These are phyloP conservation scores for Cervus canadensis DNA, from an alignment of 2,113 vertebrate genomes.

Conservation along the genomic window DNA sequence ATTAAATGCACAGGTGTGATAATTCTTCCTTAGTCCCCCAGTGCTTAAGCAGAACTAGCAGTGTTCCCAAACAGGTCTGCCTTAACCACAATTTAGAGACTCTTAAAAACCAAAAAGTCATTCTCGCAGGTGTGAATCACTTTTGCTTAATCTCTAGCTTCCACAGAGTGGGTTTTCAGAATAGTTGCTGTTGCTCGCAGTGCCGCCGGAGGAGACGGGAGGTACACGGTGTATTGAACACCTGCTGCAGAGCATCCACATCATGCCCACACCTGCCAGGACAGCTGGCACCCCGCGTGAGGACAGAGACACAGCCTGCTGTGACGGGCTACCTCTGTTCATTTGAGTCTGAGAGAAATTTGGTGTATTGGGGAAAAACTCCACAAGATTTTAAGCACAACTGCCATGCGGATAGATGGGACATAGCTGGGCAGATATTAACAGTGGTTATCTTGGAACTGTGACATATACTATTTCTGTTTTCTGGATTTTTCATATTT, in stretches of 20 bases:
- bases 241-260: neutral
- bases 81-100: conserved; percentile 4
- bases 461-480: neutral
- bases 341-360: conserved; percentile 45
- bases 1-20: neutral
- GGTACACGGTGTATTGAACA: neutral
- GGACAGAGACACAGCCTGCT: neutral
- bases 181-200: conserved; percentile 28
- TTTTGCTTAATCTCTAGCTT: neutral
- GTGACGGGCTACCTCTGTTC: conserved; percentile 44
- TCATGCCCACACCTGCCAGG: conserved; percentile 27
- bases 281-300: conserved; percentile 36
- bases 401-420: neutral
- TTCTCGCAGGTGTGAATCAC: neutral
- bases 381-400: neutral
- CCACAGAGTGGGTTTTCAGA: neutral
- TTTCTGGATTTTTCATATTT: neutral
- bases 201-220: neutral
- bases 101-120: neutral
- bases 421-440: neutral
- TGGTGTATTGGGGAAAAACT: neutral
- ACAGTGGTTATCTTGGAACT: neutral
- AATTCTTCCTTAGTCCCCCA: neutral
- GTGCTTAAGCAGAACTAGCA: neutral
- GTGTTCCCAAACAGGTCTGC: neutral